phyloP scores from a whole-genome alignment of 2,113 vertebrate species.

The Misgurnus mizolepis region DNA sequence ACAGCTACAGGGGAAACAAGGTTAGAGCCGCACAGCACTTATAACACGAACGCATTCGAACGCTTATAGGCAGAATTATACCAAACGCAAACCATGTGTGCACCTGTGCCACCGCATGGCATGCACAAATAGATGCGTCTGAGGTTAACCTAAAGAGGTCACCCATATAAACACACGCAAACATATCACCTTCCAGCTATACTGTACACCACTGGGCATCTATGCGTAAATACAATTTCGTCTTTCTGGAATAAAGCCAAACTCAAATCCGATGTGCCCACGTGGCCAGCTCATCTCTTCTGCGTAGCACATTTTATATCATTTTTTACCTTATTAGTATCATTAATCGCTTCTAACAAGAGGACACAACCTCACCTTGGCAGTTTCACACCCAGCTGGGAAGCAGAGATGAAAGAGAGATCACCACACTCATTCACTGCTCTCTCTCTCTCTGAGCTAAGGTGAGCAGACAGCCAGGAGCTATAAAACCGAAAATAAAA shows the following conservation, averaged over 20 bases:
- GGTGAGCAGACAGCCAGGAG: conserved; percentile 63
- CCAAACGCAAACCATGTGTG: conserved; percentile 55
- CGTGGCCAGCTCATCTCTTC: neutral
- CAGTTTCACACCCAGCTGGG: conserved; percentile 66
- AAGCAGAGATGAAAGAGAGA: conserved; percentile 57
- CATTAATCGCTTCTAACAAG: conserved; percentile 80
- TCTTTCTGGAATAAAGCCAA: too few relatives aligned
- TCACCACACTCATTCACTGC: conserved; percentile 67
- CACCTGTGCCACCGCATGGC: conserved; percentile 38
- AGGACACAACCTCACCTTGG: conserved; percentile 79
- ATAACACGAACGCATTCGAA: conserved; percentile 33
- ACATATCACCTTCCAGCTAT: neutral
- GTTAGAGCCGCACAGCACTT: conserved; percentile 63
- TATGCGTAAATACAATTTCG: too few relatives aligned
- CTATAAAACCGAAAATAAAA: conserved; percentile 65
- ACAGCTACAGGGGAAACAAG: conserved; percentile 75
- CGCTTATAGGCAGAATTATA: conserved; percentile 56
- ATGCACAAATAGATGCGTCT: conserved; percentile 12
- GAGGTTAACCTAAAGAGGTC: conserved; percentile 25
- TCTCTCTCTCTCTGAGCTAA: conserved; percentile 51
- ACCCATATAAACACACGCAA: conserved; percentile 55
- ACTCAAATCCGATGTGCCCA: neutral
- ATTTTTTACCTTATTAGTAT: conserved; percentile 77
- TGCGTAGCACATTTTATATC: conserved; percentile 66
- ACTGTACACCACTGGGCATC: too few relatives aligned